Base-by-base conservation (phyloP, 2,113 vertebrate genomes). In the Takifugu bimaculatus region DNA sequence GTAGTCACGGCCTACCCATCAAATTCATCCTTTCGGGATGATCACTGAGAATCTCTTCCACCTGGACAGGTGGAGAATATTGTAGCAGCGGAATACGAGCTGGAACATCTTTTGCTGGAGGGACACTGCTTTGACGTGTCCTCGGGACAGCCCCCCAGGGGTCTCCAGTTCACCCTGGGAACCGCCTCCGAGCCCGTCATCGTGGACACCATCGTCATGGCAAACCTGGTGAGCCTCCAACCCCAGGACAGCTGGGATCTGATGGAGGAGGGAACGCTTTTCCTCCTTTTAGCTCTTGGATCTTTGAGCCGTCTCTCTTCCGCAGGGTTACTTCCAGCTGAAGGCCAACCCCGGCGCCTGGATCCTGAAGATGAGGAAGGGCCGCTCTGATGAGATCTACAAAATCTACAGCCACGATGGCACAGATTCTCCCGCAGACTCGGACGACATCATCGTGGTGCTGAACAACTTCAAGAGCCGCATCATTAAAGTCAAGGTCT, bases 101-200 rank as follows among this genome's bases (percentile, higher is more conserved):
- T 99, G 84, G 97, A 99, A 64, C 92, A 98, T 64, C 92, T 99
- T 39, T 83, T 99, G 58, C 77, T 99, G 58, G 97, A 99, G 60
- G 97, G 97, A 0, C 97, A 99, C 70, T 98, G 96, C 77, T 98
- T 97, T n/a, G 97, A 99, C 28, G 93, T 99, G 54, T 95, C 94
- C 9, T 96, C 96, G 0, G 96, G 96, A 27, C 97, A 99, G 79
- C 97, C 97, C 0, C 96, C 97, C 0, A 91, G 96, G 1, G 96
- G 97, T 1, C 93, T 99, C 1, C 96, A 99, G 88, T 99, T 99
- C 54, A 98, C 95, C 0, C 68, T 99, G 75, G 97, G 97, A 29
- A 95, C 94, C 0, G 87, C 92, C 26, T 68, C 88, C 11, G 88
- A 85, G 35, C 96, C 95, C 0, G 93, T 98, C 72, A 87, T 95